These are phyloP conservation scores for Epinephelus cyanopodus DNA, from an alignment of 2,113 vertebrate genomes.

Conservation along the genomic window DNA sequence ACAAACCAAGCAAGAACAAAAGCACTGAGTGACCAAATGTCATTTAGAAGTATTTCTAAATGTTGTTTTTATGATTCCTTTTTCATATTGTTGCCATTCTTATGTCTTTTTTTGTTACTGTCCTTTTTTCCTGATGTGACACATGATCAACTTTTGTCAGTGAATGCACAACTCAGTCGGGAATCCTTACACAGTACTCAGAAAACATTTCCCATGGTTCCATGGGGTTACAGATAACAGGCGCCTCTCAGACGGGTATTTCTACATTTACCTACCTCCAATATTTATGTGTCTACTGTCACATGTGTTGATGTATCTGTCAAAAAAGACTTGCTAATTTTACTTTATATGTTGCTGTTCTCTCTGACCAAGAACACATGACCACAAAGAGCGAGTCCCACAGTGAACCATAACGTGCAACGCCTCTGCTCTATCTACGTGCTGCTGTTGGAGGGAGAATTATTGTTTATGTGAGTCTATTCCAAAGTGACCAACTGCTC, in stretches of 20 bases:
- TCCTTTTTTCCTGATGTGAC: slow-evolving; percentile 38
- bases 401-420: slow-evolving; percentile 8
- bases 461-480: slow-evolving; percentile 66
- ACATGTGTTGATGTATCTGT: slow-evolving; percentile 64
- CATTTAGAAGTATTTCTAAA: slow-evolving; percentile 74
- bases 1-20: slow-evolving; percentile 77
- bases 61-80: slow-evolving; percentile 47
- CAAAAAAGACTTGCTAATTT: slow-evolving; percentile 45
- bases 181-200: slow-evolving; percentile 61
- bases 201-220: slow-evolving; percentile 71
- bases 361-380: slow-evolving; percentile 72
- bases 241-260: slow-evolving; percentile 80
- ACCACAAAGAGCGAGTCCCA: slow-evolving; percentile 64
- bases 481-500: slow-evolving; percentile 84
- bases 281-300: slow-evolving; percentile 76
- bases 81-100: slow-evolving; percentile 51
- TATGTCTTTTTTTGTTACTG: slow-evolving; percentile 31
- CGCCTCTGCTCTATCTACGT: slow-evolving; percentile 68
- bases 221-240: slow-evolving; percentile 72
- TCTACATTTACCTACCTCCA: slow-evolving; percentile 83
- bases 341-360: slow-evolving; percentile 57
- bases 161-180: slow-evolving; percentile 69
- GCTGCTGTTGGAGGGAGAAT: slow-evolving; percentile 80
- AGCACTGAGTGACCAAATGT: slow-evolving; percentile 86
- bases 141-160: slow-evolving; percentile 55